These are phyloP conservation scores for Schizothorax lantsangensis DNA, from an alignment of 2,797 vertebrate genomes.

Conservation along the genomic window DNA sequence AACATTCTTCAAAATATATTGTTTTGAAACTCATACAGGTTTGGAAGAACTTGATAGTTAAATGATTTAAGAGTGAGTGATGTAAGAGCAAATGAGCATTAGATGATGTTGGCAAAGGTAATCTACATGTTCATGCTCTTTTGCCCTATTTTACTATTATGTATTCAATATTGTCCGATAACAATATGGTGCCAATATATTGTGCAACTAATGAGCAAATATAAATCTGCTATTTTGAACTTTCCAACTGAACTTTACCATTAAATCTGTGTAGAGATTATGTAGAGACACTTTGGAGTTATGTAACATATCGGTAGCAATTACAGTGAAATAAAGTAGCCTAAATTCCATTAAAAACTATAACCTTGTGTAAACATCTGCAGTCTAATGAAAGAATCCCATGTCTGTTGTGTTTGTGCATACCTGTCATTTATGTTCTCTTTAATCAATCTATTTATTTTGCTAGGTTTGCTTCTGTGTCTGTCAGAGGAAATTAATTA, in stretches of 20 bases:
- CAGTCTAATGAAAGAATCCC: background rate
- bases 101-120: background rate
- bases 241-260: background rate
- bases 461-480: constrained; percentile 39
- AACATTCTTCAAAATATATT: too few species aligned
- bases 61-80: background rate
- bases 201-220: background rate
- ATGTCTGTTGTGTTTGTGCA: background rate
- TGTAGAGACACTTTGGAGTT: background rate
- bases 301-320: background rate
- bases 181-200: background rate
- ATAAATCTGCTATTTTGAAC: background rate
- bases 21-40: background rate
- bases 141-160: background rate
- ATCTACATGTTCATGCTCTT: background rate
- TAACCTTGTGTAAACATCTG: background rate
- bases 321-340: background rate
- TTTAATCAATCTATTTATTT: constrained; percentile 32
- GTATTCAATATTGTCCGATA: background rate
- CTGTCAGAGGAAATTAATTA: constrained; percentile 43
- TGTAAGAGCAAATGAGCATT: background rate
- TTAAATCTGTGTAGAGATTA: background rate
- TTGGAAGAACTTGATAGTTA: background rate
- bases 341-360: background rate
- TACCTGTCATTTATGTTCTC: background rate